phyloP scores from a whole-genome alignment of 2,113 vertebrate genomes.

The Raja brachyura region DNA sequence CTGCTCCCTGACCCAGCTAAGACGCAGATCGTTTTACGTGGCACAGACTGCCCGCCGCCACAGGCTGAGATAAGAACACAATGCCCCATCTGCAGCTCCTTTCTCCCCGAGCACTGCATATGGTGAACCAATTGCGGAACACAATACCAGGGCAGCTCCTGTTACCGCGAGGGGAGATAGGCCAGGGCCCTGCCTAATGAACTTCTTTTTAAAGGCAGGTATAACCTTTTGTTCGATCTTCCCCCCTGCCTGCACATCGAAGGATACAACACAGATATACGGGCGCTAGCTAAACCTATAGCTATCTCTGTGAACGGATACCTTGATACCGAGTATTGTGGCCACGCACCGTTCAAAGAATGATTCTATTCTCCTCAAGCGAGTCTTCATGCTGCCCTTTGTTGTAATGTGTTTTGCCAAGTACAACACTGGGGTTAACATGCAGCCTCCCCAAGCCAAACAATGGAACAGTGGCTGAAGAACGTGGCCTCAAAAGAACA shows the following conservation, averaged over 20 bases:
- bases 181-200: not conserved
- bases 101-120: slow-evolving; percentile 32
- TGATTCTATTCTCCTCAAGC: not conserved
- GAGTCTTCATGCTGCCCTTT: slow-evolving; percentile 10
- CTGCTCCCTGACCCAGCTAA: slow-evolving; percentile 31
- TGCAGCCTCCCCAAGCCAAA: not conserved
- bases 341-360: not conserved
- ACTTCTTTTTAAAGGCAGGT: slow-evolving; percentile 9
- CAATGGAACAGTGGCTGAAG: not conserved
- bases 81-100: slow-evolving; percentile 34
- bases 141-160: slow-evolving; percentile 18
- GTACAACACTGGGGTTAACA: slow-evolving; percentile 27
- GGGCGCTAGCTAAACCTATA: not conserved
- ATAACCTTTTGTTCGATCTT: not conserved
- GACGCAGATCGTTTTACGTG: slow-evolving; percentile 28
- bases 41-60: slow-evolving; percentile 36
- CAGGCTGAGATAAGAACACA: slow-evolving; percentile 34
- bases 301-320: not conserved
- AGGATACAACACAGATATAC: not conserved
- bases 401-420: slow-evolving; percentile 21
- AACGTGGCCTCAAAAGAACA: not conserved
- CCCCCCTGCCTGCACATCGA: not conserved
- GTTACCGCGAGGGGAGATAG: slow-evolving; percentile 20
- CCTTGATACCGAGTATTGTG: not conserved
- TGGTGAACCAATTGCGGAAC: slow-evolving; percentile 33